Conservation (phyloP, 2,113 vertebrate genomes). For the Aythya baeri region DNA sequence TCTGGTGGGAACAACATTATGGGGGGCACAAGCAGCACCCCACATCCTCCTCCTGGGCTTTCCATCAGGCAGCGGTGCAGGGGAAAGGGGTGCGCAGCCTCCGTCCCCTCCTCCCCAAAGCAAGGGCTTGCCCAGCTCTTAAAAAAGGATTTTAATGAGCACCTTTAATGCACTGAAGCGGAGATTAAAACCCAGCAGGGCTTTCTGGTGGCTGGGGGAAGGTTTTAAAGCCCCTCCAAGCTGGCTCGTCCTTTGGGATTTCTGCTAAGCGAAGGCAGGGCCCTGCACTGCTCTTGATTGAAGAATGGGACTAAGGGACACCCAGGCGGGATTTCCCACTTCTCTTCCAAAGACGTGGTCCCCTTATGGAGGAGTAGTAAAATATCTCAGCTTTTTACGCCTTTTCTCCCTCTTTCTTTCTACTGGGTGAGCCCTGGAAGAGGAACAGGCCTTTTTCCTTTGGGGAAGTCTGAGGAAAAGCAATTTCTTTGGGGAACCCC, state of each 20-base stretch:
- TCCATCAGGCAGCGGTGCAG: neutral
- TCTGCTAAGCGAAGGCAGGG: neutral
- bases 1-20: too few relatives aligned
- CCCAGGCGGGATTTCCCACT: neutral
- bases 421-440: neutral
- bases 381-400: rapidly evolving
- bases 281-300: neutral
- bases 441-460: neutral
- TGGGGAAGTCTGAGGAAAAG: neutral
- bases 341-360: neutral
- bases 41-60: neutral
- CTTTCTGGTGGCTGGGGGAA: neutral
- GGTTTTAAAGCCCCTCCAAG: neutral
- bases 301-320: neutral
- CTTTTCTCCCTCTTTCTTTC: neutral
- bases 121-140: neutral
- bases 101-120: neutral
- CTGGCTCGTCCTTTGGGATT: neutral
- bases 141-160: neutral
- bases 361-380: rapidly evolving
- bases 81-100: too few relatives aligned
- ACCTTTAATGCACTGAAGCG: neutral
- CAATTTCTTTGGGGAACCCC: neutral
- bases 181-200: neutral
- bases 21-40: neutral